Evolutionary conservation across 2,797 vertebrate species (phyloP), one percentile per base, ranked within the genome.

Genomic region (Onychomys leucogaster): DNA sequence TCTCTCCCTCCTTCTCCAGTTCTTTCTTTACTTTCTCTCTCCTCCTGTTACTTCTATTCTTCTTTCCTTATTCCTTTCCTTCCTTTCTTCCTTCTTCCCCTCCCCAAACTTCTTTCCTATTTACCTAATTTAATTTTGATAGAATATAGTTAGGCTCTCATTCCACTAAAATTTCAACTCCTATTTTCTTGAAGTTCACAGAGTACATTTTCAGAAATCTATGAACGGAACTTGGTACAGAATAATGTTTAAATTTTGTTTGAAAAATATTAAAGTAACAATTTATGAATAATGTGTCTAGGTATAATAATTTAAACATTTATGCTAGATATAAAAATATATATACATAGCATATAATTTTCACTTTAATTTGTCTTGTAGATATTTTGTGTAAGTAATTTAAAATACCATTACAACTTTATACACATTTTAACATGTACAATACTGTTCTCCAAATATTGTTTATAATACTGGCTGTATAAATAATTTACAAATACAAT

Each of bases 231-330:
- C 27, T 11, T 59, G 27, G 17, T 2, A 78, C 14, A 32, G 29
- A 89, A 59, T 89, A 63, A 27, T 52, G 23, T 59, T n/a, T 19
- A 76, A 80, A 65, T 67, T 5, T 52, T 67, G 3, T 71, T 78
- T 76, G 8, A 85, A 49, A 94, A 95, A 46, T 16, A 49, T 43
- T 57, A 34, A 92, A 82, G 17, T 0, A 73, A 89, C 71, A 78
- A 23, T 73, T 49, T n/a, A 75, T 92, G 55, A 37, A 65, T 57
- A 91, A 71, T 46, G 21, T 75, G 0, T 69, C 6, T 85, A 52
- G 10, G 0, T 65, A 34, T 46, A 63, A 69, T 77, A 23, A 27
- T 92, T 65, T 89, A 34, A 86, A 57, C 41, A 67, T 71, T 25
- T 43, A 8, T 71, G 34, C 10, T 90, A 71, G 29, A 73, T 59